Conservation (phyloP, 2,113 vertebrate genomes). For the Syrrhaptes paradoxus region DNA sequence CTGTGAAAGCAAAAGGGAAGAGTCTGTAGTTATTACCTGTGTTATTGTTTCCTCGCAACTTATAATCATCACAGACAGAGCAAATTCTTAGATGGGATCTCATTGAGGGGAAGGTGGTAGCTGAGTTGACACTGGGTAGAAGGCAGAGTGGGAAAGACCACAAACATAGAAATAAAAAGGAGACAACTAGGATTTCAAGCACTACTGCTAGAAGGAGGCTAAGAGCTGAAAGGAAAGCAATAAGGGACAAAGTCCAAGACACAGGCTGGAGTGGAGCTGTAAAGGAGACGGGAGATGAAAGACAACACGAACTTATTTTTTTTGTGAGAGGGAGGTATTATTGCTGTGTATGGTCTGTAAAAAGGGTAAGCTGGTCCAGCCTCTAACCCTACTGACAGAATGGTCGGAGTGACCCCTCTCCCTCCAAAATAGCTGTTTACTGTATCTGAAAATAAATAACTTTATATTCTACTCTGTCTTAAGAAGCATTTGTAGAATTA, state of each 20-base stretch:
- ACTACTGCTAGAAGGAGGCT: background rate
- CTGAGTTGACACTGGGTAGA: background rate
- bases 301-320: background rate
- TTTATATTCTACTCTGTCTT: background rate
- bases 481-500: background rate
- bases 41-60: conserved; percentile 31
- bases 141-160: background rate
- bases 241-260: background rate
- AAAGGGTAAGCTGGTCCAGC: background rate
- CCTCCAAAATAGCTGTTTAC: background rate
- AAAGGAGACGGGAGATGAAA: background rate
- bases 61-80: conserved; percentile 51
- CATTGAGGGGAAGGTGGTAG: background rate
- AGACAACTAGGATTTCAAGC: background rate
- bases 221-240: background rate
- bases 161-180: background rate
- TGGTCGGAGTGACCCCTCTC: background rate
- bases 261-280: background rate
- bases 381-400: background rate
- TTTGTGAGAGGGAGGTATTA: background rate
- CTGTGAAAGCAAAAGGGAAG: conserved; percentile 37
- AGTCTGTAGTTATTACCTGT: background rate
- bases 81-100: conserved; percentile 24
- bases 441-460: conserved; percentile 1
- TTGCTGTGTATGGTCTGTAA: background rate